Percentiles rank a stretch among this genome's conserved stretches.
Evolutionary conservation across 2,113 vertebrate genomes (phyloP).

Genomic region (Pandion haliaetus): DNA sequence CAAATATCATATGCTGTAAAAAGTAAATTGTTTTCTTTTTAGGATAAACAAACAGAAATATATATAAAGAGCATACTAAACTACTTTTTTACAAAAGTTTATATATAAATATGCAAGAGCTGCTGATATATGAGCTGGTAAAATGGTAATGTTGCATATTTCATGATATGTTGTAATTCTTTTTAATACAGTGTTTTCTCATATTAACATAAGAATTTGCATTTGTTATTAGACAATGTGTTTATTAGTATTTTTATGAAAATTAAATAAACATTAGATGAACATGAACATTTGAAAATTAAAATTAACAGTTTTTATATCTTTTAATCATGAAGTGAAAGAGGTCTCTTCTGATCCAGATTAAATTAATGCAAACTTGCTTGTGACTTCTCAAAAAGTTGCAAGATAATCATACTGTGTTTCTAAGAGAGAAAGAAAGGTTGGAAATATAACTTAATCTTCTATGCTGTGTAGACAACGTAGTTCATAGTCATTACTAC

Average conservation of each 20-base stretch:
- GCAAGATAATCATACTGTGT: background rate
- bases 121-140: background rate
- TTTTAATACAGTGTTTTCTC: background rate
- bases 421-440: background rate
- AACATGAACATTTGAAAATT: background rate
- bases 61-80: background rate
- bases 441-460: background rate
- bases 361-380: background rate
- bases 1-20: background rate
- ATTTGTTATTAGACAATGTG: background rate
- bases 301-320: background rate
- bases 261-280: background rate
- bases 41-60: background rate
- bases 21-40: background rate
- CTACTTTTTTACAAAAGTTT: background rate
- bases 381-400: background rate
- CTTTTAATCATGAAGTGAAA: background rate
- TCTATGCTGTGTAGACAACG: background rate
- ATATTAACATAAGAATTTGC: background rate
- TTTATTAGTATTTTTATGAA: background rate
- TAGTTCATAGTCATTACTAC: background rate
- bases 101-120: background rate
- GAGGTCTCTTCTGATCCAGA: background rate
- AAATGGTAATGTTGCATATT: background rate
- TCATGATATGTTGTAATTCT: background rate